A percentile compares a stretch with the other conserved stretches of the same genome.
Conservation (phyloP, 1,140 invertebrate species). For the Drosophila persimilis region DNA sequence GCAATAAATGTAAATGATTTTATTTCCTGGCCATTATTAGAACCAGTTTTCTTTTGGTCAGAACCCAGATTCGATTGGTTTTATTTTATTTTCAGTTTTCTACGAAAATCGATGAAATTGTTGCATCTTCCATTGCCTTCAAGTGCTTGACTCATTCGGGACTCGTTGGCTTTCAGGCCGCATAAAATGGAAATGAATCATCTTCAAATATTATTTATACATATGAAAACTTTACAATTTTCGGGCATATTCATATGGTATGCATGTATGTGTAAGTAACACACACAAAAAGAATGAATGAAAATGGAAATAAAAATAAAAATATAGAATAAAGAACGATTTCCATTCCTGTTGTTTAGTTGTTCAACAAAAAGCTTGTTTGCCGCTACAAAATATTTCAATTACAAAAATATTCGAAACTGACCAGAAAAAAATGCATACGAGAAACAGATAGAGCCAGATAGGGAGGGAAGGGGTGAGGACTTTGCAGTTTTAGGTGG, state of each 20-base stretch:
- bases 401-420: slow-evolving; percentile 65
- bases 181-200: too few relatives aligned
- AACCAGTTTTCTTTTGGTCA: too few relatives aligned
- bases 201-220: not conserved
- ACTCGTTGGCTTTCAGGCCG: too few relatives aligned
- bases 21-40: too few relatives aligned
- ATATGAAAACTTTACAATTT: slow-evolving; percentile 1
- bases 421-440: slow-evolving; percentile 32
- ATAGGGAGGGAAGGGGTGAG: not conserved
- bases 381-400: slow-evolving; percentile 58
- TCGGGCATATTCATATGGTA: not conserved
- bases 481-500: slow-evolving; percentile 38
- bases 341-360: slow-evolving; percentile 41
- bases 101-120: too few relatives aligned
- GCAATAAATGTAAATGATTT: too few relatives aligned
- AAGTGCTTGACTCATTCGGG: too few relatives aligned
- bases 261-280: slow-evolving; percentile 1
- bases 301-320: slow-evolving; percentile 13
- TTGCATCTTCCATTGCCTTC: too few relatives aligned
- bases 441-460: slow-evolving; percentile 18
- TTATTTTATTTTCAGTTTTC: too few relatives aligned
- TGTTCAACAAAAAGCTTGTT: slow-evolving; percentile 46
- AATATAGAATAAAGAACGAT: slow-evolving; percentile 27
- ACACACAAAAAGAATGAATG: slow-evolving; percentile 6
- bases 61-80: too few relatives aligned